These are phyloP conservation scores for Apteryx mantelli DNA, from an alignment of 2,113 vertebrate genomes.

Conservation along the genomic window DNA sequence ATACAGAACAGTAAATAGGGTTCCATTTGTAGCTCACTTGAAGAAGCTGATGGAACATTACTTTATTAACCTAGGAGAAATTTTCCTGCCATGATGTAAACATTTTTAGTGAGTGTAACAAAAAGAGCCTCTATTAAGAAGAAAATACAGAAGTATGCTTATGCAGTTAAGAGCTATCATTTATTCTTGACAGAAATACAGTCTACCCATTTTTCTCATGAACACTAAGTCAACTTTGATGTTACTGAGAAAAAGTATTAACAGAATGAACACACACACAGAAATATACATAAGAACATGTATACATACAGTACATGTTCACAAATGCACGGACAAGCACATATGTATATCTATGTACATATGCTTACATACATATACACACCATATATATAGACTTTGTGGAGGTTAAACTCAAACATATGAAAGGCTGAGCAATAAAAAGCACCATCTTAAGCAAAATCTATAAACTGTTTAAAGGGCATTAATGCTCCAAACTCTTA, in stretches of 20 bases:
- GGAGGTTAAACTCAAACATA: neutral
- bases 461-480: slow-evolving; percentile 30
- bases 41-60: neutral
- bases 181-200: neutral
- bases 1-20: neutral
- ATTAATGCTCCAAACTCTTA: neutral
- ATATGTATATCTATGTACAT: neutral
- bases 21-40: neutral
- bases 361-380: neutral
- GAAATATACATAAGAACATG: neutral
- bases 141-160: neutral
- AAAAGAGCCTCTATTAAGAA: neutral
- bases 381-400: neutral
- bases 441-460: neutral
- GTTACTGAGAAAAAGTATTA: neutral
- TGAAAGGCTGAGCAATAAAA: slow-evolving; percentile 28
- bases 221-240: neutral
- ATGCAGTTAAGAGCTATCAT: neutral
- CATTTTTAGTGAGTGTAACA: neutral
- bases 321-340: neutral
- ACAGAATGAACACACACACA: neutral
- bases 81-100: too few relatives aligned
- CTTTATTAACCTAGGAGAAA: neutral
- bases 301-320: neutral
- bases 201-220: neutral